Evolutionary conservation across 2,113 vertebrate species (phyloP).

Genomic region (Lampris megalopsis): DNA sequence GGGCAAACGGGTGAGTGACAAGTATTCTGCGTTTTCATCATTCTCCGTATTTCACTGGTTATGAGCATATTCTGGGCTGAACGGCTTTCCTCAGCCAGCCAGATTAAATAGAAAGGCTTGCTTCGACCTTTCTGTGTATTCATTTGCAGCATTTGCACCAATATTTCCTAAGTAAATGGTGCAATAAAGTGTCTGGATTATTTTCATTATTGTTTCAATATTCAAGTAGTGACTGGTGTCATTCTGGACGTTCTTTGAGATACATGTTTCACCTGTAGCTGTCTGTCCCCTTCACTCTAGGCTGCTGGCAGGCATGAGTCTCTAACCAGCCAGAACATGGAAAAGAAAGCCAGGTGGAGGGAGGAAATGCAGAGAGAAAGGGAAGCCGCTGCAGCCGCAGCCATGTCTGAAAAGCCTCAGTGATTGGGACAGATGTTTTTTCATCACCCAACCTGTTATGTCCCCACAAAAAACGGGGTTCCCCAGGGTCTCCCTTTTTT

Average conservation of each 20-base stretch:
- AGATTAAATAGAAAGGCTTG: too few relatives aligned
- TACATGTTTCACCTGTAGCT: not conserved
- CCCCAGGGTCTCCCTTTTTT: not conserved
- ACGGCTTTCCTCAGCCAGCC: too few relatives aligned
- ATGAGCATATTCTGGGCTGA: too few relatives aligned
- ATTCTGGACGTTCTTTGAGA: too few relatives aligned
- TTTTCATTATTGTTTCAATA: too few relatives aligned
- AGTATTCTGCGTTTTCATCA: too few relatives aligned
- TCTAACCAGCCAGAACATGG: conserved; percentile 83
- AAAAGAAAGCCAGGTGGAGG: conserved; percentile 87
- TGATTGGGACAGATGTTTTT: conserved; percentile 30
- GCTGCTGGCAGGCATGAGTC: conserved; percentile 83
- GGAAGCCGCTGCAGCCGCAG: not conserved
- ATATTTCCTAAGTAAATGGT: too few relatives aligned
- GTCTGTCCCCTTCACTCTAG: conserved; percentile 66
- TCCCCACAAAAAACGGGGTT: not conserved
- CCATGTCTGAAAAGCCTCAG: conserved; percentile 63
- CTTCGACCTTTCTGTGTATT: too few relatives aligned
- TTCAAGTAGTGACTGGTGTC: too few relatives aligned
- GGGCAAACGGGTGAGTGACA: conserved; percentile 88
- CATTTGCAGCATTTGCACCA: too few relatives aligned
- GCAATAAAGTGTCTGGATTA: too few relatives aligned
- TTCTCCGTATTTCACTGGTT: too few relatives aligned
- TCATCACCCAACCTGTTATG: not conserved
- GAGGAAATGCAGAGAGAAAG: conserved; percentile 59